These are phyloP conservation scores for Lepidocyrtinus sp. DNA, from an alignment of 2,888 invertebrate genomes.

Conservation along the genomic window DNA sequence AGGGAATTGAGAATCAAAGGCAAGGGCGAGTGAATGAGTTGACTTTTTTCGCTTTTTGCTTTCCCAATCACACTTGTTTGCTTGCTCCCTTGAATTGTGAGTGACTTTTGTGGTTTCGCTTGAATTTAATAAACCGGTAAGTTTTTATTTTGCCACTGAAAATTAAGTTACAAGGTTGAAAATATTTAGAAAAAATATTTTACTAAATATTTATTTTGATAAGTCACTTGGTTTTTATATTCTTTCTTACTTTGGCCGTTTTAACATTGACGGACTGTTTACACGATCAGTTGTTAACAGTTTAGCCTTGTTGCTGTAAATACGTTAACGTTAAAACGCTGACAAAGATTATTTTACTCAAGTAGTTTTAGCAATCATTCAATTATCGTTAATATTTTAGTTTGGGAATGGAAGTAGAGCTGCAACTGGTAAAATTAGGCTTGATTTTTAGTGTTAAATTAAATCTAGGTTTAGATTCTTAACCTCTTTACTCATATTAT, in stretches of 20 bases:
- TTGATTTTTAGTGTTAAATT: too few species aligned
- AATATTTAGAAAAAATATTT: not conserved
- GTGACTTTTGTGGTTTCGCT: not conserved
- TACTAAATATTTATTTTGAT: too few species aligned
- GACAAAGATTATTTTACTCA: too few species aligned
- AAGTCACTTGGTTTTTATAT: not conserved
- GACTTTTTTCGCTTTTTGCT: not conserved
- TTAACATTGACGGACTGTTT: too few species aligned
- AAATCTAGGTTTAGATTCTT: not conserved
- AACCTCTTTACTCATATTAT: not conserved
- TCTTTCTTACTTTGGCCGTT: not conserved
- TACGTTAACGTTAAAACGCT: too few species aligned
- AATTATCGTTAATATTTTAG: too few species aligned
- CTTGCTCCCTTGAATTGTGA: not conserved
- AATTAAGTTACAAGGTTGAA: not conserved
- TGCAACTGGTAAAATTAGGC: too few species aligned
- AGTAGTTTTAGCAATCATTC: too few species aligned
- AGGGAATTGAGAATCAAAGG: not conserved
- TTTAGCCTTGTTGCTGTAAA: too few species aligned
- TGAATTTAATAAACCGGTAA: not conserved
- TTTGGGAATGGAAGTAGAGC: too few species aligned
- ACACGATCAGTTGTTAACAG: too few species aligned
- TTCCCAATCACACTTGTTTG: not conserved
- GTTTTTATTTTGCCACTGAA: not conserved
- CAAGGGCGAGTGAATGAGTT: not conserved